Evolutionary conservation across 2,113 vertebrate species (phyloP).

Genomic region (Sialia sialis): DNA sequence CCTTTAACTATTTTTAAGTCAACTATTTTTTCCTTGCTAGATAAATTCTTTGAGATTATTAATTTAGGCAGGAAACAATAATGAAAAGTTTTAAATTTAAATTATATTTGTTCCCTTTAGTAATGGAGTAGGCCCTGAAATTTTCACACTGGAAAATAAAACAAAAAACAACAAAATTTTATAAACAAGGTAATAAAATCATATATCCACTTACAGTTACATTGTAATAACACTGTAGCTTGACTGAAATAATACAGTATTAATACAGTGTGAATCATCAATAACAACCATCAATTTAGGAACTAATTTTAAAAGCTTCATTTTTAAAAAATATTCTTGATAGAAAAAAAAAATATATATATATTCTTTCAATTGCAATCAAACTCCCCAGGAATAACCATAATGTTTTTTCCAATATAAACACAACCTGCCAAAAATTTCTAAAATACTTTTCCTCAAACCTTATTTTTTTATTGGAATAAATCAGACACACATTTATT

Average conservation of each 20-base stretch:
- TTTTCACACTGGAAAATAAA: not conserved
- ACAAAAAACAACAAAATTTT: not conserved
- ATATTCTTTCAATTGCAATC: not conserved
- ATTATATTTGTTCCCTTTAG: not conserved
- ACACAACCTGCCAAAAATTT: not conserved
- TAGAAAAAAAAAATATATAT: not conserved
- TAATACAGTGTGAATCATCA: not conserved
- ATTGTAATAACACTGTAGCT: not conserved
- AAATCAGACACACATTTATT: not conserved
- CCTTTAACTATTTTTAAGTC: not conserved
- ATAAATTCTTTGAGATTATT: not conserved
- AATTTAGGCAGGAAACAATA: constrained; percentile 13
- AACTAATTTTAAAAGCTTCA: not conserved
- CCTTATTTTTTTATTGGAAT: not conserved
- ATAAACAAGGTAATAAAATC: not conserved
- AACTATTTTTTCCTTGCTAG: not conserved
- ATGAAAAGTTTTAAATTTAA: not conserved
- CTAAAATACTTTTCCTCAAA: not conserved
- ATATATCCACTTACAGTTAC: not conserved
- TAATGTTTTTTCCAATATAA: not conserved
- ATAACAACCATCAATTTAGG: not conserved
- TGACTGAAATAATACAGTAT: not conserved
- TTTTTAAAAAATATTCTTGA: not conserved
- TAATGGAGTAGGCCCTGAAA: not conserved
- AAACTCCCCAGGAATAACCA: not conserved